Base-by-base conservation (phyloP, 1,140 invertebrate species). In the Eriocheir sinensis region DNA sequence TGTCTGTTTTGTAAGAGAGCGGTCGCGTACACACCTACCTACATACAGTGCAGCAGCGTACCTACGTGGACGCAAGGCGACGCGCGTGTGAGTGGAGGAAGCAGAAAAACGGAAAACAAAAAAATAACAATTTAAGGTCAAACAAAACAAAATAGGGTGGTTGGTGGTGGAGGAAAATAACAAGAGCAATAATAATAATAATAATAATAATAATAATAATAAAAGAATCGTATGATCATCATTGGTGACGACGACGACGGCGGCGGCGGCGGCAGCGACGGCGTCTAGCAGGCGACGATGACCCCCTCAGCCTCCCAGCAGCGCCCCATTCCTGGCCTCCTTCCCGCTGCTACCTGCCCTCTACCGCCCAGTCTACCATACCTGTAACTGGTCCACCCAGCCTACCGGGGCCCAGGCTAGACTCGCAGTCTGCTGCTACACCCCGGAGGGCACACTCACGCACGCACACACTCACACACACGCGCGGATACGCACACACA, bases 121-220 rank as follows among this genome's bases (percentile, higher is more conserved):
- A n/a, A 72, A n/a, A n/a, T 72, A n/a, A n/a, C 60, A 72, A 72
- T n/a, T 72, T n/a, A 72, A 72, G 15, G n/a, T n/a, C 27, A 72
- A 72, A 72, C 6, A 4, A 72, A n/a, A 21, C 60, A 72, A n/a
- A 72, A 72, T 21, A 72, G 60, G 60, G 60, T 72, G 60, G 60
- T 72, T 72, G 60, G 60, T 72, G 60, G 60, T n/a, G 60, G 60
- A 72, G 60, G 60, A 72, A n/a, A 72, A 72, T 21, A 72, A 72
- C n/a, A 72, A 72, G n/a, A n/a, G n/a, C n/a, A n/a, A n/a, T n/a
- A n/a, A n/a, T n/a, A n/a, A n/a, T n/a, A n/a, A n/a, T n/a, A n/a
- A n/a, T 72, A 72, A 72, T 72, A n/a, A 72, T n/a, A 72, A 72
- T n/a, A 72, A 72, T 72, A 72, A 72, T 72, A 72, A 72, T 72